These are phyloP conservation scores for Mystacides longicornis DNA, from an alignment of 2,888 invertebrate species.

Conservation along the genomic window DNA sequence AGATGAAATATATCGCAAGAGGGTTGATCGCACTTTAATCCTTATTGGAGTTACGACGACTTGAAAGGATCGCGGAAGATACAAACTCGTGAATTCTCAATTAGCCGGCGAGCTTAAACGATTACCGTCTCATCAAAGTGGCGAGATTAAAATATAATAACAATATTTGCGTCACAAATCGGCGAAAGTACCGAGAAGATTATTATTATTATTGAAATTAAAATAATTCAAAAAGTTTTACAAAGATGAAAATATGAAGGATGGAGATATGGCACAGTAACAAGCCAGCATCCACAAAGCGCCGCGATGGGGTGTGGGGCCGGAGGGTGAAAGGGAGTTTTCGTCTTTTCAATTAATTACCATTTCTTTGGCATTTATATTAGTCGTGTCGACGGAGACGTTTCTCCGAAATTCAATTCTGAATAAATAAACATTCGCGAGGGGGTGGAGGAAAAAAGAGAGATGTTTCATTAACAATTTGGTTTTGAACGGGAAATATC, in stretches of 20 bases:
- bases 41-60: no score
- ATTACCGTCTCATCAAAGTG: background rate
- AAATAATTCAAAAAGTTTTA: conserved; percentile 5
- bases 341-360: conserved; percentile 25
- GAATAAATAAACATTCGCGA: conserved; percentile 16
- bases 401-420: conserved; percentile 23
- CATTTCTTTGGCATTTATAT: conserved; percentile 25
- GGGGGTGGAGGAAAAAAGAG: no score
- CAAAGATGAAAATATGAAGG: conserved; percentile 5
- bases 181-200: background rate
- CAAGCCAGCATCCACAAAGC: background rate
- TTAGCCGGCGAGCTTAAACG: background rate
- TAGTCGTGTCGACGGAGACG: conserved; percentile 25
- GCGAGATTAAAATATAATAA: background rate
- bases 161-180: no score
- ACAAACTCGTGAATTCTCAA: no score
- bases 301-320: background rate
- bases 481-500: no score
- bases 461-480: conserved; percentile 17
- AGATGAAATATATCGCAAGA: no score
- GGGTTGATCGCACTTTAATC: no score
- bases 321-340: background rate
- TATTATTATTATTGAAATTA: conserved; percentile 1
- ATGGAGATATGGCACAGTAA: conserved; percentile 7
- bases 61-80: no score